A percentile compares a stretch with the other conserved stretches of the same genome.
Conservation (phyloP, 2,888 invertebrate species). For the Pristionchus maxplancki region DNA sequence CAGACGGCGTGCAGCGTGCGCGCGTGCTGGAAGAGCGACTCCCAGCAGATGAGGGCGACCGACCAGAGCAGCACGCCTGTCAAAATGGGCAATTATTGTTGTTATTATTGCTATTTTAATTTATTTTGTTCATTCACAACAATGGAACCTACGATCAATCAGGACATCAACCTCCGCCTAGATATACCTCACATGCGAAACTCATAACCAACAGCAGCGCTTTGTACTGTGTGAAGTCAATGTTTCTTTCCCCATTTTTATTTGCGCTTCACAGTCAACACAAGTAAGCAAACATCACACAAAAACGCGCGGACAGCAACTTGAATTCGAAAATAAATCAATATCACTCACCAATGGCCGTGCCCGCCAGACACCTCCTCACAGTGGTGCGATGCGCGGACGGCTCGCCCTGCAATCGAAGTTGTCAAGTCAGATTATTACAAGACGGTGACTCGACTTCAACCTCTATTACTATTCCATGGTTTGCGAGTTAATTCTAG, state of each 20-base stretch:
- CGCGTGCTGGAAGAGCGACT: conserved; percentile 12
- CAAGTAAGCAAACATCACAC: too few relatives aligned
- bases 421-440: neutral
- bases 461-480: too few relatives aligned
- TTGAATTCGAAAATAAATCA: neutral
- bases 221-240: too few relatives aligned
- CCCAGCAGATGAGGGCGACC: neutral
- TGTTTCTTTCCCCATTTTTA: too few relatives aligned
- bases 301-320: too few relatives aligned
- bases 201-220: too few relatives aligned
- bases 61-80: conserved; percentile 11
- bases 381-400: conserved; percentile 24
- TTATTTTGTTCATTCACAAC: neutral
- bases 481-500: too few relatives aligned
- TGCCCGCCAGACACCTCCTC: neutral
- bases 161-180: too few relatives aligned
- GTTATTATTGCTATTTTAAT: neutral
- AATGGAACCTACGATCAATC: neutral
- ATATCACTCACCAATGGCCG: neutral
- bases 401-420: neutral
- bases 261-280: too few relatives aligned
- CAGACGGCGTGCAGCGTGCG: conserved; percentile 6
- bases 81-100: too few relatives aligned
- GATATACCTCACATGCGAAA: too few relatives aligned
- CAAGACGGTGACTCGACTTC: neutral